Base-by-base conservation (phyloP, 2,888 invertebrate genomes). In the Eueremaeus valkanovi region DNA sequence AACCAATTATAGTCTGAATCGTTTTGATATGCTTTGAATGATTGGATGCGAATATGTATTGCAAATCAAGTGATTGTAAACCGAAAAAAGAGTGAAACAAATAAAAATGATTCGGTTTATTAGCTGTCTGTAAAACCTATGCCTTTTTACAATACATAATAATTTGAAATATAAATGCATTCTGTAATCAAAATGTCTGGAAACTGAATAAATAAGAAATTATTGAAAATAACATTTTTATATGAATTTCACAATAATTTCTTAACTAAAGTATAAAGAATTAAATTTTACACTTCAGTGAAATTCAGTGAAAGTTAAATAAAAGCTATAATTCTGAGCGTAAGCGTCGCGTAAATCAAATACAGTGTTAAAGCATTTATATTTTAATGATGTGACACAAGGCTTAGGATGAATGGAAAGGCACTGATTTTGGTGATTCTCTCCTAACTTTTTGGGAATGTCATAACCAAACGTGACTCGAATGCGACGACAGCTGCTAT, bases 381-480 rank as follows among this genome's bases (percentile, higher is more conserved):
- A 68, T 40, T 40, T 68, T 68, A 68, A 68, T 68, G 68, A 68
- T 68, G 68, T 68, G 68, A 68, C 68, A 68, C 68, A 40, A 40
- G 68, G 21, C 40, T 68, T 40, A 68, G 36, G 42, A 68, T 40
- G 36, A 24, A 68, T 40, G 21, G 24, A 68, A 68, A 68, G 11
- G 68, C 63, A 68, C 40, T 40, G 68, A 68, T 68, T 68, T 13
- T 49, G 49, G 16, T n/a, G n/a, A n/a, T n/a, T n/a, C n/a, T n/a
- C 16, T 29, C 36, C 31, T 21, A 36, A 63, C 63, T 63, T n/a
- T 63, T 29, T 33, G 68, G n/a, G 40, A 68, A 68, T 68, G 68
- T 68, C 68, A 68, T n/a, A 40, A 40, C 36, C 68, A 68, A 68
- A 68, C 68, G 68, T 68, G 68, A 68, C 68, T 68, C 33, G 40